Conservation (phyloP, 2,113 vertebrate genomes). For the Zapus hudsonius region DNA sequence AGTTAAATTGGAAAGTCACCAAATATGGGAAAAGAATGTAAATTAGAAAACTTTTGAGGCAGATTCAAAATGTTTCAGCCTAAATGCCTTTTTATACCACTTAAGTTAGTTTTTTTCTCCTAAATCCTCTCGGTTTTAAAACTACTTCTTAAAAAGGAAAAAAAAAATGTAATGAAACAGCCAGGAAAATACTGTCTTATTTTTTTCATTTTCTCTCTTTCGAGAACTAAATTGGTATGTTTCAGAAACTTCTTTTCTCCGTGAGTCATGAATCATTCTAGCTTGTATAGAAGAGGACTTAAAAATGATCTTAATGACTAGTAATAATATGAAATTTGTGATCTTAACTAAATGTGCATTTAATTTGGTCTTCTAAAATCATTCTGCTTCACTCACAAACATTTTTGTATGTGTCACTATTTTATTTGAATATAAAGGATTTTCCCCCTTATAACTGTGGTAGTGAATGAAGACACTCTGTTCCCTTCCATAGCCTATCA, state of each 20-base stretch:
- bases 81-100: not conserved
- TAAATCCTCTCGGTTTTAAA: conserved; percentile 16
- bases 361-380: not conserved
- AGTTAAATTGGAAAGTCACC: conserved; percentile 21
- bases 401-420: conserved; percentile 3
- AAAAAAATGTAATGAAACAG: conserved; percentile 48
- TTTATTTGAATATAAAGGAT: conserved; percentile 8
- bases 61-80: conserved; percentile 12
- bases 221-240: conserved; percentile 53
- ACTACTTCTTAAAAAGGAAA: conserved; percentile 52
- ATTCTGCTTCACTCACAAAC: not conserved
- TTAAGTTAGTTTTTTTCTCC: conserved; percentile 42
- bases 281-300: not conserved
- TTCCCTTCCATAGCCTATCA: not conserved
- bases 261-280: conserved; percentile 59
- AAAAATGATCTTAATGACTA: conserved; percentile 15
- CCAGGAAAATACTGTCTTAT: not conserved
- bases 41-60: not conserved
- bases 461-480: not conserved
- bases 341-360: not conserved
- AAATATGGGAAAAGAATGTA: conserved; percentile 58
- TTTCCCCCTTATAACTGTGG: not conserved
- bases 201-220: conserved; percentile 59
- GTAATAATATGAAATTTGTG: not conserved
- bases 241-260: conserved; percentile 64